Evolutionary conservation across 2,888 invertebrate species (phyloP).

Genomic region (Pasiphila rectangulata): DNA sequence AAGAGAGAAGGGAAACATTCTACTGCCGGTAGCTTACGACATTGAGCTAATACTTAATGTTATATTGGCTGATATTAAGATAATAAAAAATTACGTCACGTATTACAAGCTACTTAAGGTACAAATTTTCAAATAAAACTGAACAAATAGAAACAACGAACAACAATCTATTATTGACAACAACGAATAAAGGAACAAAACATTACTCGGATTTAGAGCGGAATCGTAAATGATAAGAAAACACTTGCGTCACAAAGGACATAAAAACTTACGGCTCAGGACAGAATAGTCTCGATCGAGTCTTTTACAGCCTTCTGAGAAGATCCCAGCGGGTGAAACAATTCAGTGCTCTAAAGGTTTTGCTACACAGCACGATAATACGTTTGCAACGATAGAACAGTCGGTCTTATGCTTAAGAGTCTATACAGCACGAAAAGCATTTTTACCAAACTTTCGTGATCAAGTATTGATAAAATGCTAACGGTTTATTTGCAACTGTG

Average conservation of each 20-base stretch:
- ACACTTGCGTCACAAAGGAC: slow-evolving; percentile 48
- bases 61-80: too few species aligned
- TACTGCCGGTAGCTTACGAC: too few species aligned
- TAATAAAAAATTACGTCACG: too few species aligned
- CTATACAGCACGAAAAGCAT: too few species aligned
- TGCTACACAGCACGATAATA: slow-evolving; percentile 4
- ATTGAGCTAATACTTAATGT: too few species aligned
- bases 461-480: too few species aligned
- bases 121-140: not conserved
- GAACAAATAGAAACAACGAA: slow-evolving; percentile 19
- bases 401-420: too few species aligned
- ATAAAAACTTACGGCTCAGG: slow-evolving; percentile 50
- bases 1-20: too few species aligned
- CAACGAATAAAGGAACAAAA: slow-evolving; percentile 37
- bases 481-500: too few species aligned
- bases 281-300: slow-evolving; percentile 23
- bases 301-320: slow-evolving; percentile 33
- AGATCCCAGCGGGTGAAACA: slow-evolving; percentile 53
- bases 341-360: slow-evolving; percentile 42
- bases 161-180: slow-evolving; percentile 31
- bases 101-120: not conserved
- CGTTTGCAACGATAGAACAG: too few species aligned
- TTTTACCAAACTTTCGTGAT: too few species aligned
- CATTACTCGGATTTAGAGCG: slow-evolving; percentile 39
- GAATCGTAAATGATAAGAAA: slow-evolving; percentile 44